Conservation (phyloP, 2,113 vertebrate genomes). For the Dromaius novaehollandiae region DNA sequence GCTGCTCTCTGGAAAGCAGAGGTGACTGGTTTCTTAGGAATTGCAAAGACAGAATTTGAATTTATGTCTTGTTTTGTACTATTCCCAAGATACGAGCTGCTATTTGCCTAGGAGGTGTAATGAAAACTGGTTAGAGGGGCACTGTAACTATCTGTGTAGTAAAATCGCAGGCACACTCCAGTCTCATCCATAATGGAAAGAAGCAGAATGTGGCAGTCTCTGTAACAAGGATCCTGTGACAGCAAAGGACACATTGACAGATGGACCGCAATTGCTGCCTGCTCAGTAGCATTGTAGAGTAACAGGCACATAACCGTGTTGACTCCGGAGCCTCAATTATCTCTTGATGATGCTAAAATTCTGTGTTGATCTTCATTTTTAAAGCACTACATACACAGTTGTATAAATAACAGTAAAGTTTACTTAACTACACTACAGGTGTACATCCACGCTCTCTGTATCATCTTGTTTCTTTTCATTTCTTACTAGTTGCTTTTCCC, state of each 20-base stretch:
- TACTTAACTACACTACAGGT: neutral
- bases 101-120: neutral
- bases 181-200: slow-evolving; percentile 4
- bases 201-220: neutral
- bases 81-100: neutral
- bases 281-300: neutral
- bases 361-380: neutral
- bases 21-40: neutral
- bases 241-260: slow-evolving; percentile 25
- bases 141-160: neutral
- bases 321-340: neutral
- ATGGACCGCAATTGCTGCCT: slow-evolving; percentile 7
- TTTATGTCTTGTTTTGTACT: neutral
- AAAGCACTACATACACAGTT: neutral
- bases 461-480: neutral
- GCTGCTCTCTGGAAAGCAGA: neutral
- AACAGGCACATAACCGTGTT: neutral
- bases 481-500: neutral
- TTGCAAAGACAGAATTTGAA: neutral
- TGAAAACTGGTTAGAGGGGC: neutral
- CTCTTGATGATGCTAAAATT: neutral
- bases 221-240: slow-evolving; percentile 19
- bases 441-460: neutral
- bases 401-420: neutral
- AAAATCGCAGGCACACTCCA: neutral